Conservation (phyloP, 2,888 invertebrate genomes). For the Proisotoma minuta region DNA sequence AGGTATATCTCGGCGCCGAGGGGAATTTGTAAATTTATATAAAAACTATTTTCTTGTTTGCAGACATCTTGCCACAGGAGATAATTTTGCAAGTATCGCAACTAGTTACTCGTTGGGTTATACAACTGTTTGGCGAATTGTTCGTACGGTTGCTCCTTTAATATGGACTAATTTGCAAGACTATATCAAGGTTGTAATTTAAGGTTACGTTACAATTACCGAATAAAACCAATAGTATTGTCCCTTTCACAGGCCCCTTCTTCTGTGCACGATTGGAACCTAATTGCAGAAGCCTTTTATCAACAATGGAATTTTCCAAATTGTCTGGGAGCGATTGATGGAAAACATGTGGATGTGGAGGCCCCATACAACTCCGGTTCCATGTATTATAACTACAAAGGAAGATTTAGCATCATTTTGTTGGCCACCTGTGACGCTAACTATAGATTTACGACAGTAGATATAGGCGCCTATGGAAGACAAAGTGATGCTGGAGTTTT, state of each 20-base stretch:
- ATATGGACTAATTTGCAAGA: not conserved
- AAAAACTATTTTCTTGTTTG: not conserved
- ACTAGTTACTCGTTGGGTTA: not conserved
- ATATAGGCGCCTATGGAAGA: conserved; percentile 30
- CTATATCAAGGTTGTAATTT: no score
- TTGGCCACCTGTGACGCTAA: conserved; percentile 20
- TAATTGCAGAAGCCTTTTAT: not conserved
- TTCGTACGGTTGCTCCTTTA: not conserved
- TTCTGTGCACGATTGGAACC: not conserved
- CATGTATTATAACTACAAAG: conserved; percentile 38
- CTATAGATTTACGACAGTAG: conserved; percentile 27
- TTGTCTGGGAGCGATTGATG: conserved; percentile 22
- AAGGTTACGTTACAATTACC: no score
- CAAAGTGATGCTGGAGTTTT: conserved; percentile 24
- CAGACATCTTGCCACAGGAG: not conserved
- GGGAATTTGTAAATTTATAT: not conserved
- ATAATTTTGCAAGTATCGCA: no score
- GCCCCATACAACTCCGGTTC: conserved; percentile 14
- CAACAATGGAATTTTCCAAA: conserved; percentile 11
- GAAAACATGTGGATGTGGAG: conserved; percentile 19
- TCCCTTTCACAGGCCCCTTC: not conserved
- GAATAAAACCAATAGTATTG: no score
- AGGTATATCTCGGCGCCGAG: not conserved
- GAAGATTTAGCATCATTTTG: conserved; percentile 19
- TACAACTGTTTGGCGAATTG: not conserved